A percentile compares a stretch with the other conserved stretches of the same genome.
Conservation (phyloP, 2,113 vertebrate species). For the Cryptomyrus ogoouensis region DNA sequence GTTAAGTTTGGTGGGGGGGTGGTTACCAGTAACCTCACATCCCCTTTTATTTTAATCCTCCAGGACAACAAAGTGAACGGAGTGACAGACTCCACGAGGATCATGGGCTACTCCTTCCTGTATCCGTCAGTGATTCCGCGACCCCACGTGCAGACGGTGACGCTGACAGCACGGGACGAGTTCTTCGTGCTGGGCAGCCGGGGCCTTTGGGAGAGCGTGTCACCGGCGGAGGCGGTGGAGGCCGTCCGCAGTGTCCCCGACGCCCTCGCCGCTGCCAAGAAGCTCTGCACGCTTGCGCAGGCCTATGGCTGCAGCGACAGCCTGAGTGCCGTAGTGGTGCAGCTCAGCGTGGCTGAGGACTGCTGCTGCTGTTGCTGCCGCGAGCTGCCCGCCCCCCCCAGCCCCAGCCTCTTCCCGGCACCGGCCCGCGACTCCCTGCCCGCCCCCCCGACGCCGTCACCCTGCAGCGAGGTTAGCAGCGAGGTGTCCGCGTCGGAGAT, state of each 20-base stretch:
- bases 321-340: conserved; percentile 88
- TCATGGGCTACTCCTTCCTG: conserved; percentile 96
- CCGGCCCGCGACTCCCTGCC: conserved; percentile 54
- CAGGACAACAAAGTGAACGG: conserved; percentile 98
- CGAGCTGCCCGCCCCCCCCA: conserved; percentile 43
- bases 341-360: conserved; percentile 89
- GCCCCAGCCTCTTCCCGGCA: conserved; percentile 28
- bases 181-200: conserved; percentile 96
- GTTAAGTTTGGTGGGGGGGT: not conserved
- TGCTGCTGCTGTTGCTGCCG: conserved; percentile 89
- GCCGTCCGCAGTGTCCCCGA: conserved; percentile 85
- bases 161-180: conserved; percentile 88
- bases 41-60: not conserved
- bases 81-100: conserved; percentile 89
- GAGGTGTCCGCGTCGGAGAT: conserved; percentile 89
- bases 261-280: conserved; percentile 84
- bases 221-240: conserved; percentile 77
- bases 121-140: conserved; percentile 88
- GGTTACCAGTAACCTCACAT: not conserved
- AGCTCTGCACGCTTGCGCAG: conserved; percentile 92
- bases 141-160: conserved; percentile 84
- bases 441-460: conserved; percentile 55
- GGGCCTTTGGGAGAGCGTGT: conserved; percentile 86
- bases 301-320: conserved; percentile 92
- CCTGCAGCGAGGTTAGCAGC: conserved; percentile 94